phyloP scores from a whole-genome alignment of 2,888 invertebrate genomes.

The Cosmia trapezina region DNA sequence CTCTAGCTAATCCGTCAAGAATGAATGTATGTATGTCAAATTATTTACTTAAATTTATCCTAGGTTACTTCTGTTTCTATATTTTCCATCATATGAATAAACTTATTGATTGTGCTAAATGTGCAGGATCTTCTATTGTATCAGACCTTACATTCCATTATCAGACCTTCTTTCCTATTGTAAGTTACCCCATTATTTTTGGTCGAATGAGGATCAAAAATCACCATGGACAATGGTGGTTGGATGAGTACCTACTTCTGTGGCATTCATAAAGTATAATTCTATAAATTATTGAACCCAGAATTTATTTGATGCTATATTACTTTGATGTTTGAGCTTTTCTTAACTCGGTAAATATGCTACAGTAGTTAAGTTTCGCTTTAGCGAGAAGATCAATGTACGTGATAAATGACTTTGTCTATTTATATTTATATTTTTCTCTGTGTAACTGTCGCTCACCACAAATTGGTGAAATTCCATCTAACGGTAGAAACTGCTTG shows the following conservation, averaged over 20 bases:
- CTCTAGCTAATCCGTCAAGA: not conserved
- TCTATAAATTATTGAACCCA: not conserved
- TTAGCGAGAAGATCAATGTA: slow-evolving; percentile 31
- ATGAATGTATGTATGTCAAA: not conserved
- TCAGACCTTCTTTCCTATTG: not conserved
- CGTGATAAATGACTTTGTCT: slow-evolving; percentile 46
- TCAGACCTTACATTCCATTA: not conserved
- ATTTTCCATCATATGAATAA: not conserved
- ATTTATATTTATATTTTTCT: slow-evolving; percentile 48
- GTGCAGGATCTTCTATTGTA: not conserved
- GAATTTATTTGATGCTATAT: not conserved
- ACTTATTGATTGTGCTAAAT: not conserved
- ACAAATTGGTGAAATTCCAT: slow-evolving; percentile 67
- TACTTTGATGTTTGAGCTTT: slow-evolving; percentile 22
- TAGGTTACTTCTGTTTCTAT: not conserved
- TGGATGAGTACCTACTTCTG: no score
- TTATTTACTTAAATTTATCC: not conserved
- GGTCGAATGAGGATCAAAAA: no score
- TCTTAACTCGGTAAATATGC: slow-evolving; percentile 21
- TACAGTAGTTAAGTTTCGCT: slow-evolving; percentile 15
- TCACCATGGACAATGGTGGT: no score
- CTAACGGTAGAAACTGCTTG: slow-evolving; percentile 63
- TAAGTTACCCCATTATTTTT: not conserved
- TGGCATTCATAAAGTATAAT: not conserved
- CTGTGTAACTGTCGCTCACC: slow-evolving; percentile 61